Evolutionary conservation across 2,113 vertebrate species (phyloP), one percentile per base, ranked within the genome.

Genomic region (Spea multiplicata): DNA sequence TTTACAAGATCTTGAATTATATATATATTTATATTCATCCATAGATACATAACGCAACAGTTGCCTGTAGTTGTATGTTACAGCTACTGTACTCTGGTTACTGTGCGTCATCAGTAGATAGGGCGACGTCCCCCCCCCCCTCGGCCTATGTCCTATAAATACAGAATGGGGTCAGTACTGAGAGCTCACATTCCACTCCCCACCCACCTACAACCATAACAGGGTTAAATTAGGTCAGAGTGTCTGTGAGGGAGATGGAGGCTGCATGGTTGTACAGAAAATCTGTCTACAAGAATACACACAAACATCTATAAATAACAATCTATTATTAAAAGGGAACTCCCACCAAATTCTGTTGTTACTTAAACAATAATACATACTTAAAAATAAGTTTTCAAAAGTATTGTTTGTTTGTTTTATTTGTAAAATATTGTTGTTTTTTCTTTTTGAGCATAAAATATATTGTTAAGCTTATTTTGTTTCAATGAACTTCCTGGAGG

Each of bases 81-180:
- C 50, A 53, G 50, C 12, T 59, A 13, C 10, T 59, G 55, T 53
- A 50, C 66, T 30, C 55, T 44, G 14, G 30, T 55, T 44, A 44
- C 67, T 30, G 16, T 71, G 59, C 57, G 47, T 78, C 76, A 78
- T 12, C 44, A 17, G 9, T 44, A 12, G 14, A 7, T 13, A 46
- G n/a, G 48, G 30, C 9, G 61, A 2, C 44, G 5, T 12, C 4
- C 45, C 5, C 10, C 10, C 44, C 5, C 61, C 48, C 50, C 16
- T 16, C 61, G 45, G n/a, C 61, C 16, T 46, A 1, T 50, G 14
- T 47, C 69, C 76, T 79, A 73, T 71, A 73, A 73, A 79, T 79
- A 79, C 69, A 73, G 61, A 73, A 73, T 78, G 75, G 76, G 76
- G 76, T 71, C 70, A 73, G 61, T 44, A 65, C 62, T 47, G 30